Evolutionary conservation across 2,797 vertebrate species (phyloP).

Genomic region (Clarias laeviceps): DNA sequence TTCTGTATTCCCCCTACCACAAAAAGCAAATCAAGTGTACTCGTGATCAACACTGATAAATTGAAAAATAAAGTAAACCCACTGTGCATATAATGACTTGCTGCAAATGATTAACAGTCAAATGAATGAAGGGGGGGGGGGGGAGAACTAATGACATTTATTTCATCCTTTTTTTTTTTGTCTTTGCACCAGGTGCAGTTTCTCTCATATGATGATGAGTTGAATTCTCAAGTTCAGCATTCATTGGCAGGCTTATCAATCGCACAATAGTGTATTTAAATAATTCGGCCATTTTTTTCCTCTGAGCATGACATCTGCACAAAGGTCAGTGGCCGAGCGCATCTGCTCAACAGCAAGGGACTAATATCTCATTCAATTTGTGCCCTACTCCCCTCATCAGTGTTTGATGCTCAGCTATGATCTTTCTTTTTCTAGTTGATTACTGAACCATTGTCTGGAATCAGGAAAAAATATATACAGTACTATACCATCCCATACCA

Average conservation of each 20-base stretch:
- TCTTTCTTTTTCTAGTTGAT: slow-evolving; percentile 9
- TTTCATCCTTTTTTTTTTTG: slow-evolving; percentile 71
- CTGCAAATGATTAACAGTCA: slow-evolving; percentile 53
- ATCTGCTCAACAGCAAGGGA: slow-evolving; percentile 80
- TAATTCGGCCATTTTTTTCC: slow-evolving; percentile 83
- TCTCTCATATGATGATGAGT: slow-evolving; percentile 82
- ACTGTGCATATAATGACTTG: slow-evolving; percentile 52
- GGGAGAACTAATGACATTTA: slow-evolving; percentile 75
- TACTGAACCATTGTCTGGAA: slow-evolving; percentile 19
- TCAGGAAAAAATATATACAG: neutral
- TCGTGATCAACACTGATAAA: slow-evolving; percentile 38
- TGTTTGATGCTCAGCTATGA: slow-evolving; percentile 49
- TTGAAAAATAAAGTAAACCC: slow-evolving; percentile 49
- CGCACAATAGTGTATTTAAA: slow-evolving; percentile 80
- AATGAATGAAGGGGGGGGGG: slow-evolving; percentile 22
- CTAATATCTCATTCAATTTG: slow-evolving; percentile 55
- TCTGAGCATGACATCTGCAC: slow-evolving; percentile 77
- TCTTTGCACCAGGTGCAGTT: slow-evolving; percentile 78
- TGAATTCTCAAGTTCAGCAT: slow-evolving; percentile 77
- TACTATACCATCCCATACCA: neutral
- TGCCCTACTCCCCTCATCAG: slow-evolving; percentile 48
- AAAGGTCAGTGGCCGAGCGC: slow-evolving; percentile 80
- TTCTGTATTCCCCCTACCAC: neutral
- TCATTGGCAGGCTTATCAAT: slow-evolving; percentile 77
- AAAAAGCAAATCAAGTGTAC: slow-evolving; percentile 51